Base-by-base conservation (phyloP, 1,140 invertebrate genomes). In the Hydropsyche tenuis region DNA sequence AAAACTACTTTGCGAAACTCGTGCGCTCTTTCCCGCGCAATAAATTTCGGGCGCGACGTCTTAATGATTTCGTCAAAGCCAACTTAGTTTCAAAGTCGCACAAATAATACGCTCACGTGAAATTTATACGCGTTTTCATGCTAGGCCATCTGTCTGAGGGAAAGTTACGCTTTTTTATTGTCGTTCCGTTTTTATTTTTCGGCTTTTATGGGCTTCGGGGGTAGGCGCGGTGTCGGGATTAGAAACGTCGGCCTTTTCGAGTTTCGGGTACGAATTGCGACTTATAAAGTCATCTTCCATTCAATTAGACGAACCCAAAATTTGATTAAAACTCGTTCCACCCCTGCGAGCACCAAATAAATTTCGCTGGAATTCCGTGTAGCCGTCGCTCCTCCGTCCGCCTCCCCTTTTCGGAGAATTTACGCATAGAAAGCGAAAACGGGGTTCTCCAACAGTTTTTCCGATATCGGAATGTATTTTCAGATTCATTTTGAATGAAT, bases 261-360 rank as follows among this genome's bases (percentile, higher is more conserved):
- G n/a, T 37, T 4, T 3, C 30, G 30, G 9, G 30, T 37, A 37
- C 23, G 20, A 60, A 14, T 7, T 60, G 20, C 56, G 65, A 68
- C 68, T 70, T 70, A 56, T 56, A 56, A 70, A 48, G 68, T 70
- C 68, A 70, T 70, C 65, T 70, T 70, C 68, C 68, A 56, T 70
- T 70, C 68, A 70, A 70, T 70, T 70, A 70, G 68, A 70, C 27
- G 42, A 43, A 60, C 51, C 43, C 48, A 25, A 70, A 56, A 70
- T 70, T 70, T 70, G 68, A 70, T 70, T 70, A 70, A 70, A 70
- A 46, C 46, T 70, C 48, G 68, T 56, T 46, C 48, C 48, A 70
- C 48, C 68, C 68, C 45, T 27, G 48, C 18, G 22, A 70, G 48
- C 48, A 70, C 68, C 48, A 56, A 70, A 70, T 70, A 70, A 70